A percentile compares a stretch with the other conserved stretches of the same genome.
phyloP scores from a whole-genome alignment of 2,888 invertebrate species.

The Heliconius aoede region DNA sequence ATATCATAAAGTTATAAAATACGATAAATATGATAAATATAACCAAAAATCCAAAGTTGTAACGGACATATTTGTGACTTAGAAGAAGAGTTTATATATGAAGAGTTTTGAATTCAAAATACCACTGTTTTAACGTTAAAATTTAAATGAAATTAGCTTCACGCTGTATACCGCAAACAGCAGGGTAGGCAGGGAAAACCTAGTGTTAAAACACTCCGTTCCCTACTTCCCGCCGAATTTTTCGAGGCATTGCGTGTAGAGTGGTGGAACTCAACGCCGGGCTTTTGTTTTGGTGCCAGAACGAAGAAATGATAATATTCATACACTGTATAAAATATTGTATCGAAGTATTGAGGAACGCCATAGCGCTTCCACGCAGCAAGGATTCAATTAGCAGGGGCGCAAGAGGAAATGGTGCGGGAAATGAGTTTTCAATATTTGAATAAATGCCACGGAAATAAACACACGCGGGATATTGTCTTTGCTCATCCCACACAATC shows the following conservation, averaged over 20 bases:
- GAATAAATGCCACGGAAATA: constrained; percentile 78
- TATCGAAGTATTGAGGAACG: constrained; percentile 13
- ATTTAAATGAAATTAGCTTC: too few relatives aligned
- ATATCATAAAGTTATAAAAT: not conserved
- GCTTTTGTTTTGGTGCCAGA: too few relatives aligned
- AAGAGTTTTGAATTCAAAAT: not conserved
- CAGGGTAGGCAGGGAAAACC: too few relatives aligned
- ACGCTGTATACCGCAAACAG: too few relatives aligned
- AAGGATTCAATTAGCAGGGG: constrained; percentile 57
- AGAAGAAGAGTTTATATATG: too few relatives aligned
- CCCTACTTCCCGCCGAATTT: too few relatives aligned
- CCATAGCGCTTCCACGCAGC: constrained; percentile 37
- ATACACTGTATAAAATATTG: constrained; percentile 3
- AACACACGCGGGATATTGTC: constrained; percentile 79
- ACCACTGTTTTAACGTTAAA: not conserved
- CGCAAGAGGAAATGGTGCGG: constrained; percentile 69
- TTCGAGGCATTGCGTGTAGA: too few relatives aligned
- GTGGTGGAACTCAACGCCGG: too few relatives aligned
- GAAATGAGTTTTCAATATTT: constrained; percentile 80
- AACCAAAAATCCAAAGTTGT: not conserved
- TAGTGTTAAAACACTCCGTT: too few relatives aligned
- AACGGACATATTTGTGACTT: not conserved
- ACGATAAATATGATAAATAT: not conserved
- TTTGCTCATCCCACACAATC: constrained; percentile 60
- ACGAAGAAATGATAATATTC: too few relatives aligned